Conservation (phyloP, 2,888 invertebrate species). For the Trichacis sp. region DNA sequence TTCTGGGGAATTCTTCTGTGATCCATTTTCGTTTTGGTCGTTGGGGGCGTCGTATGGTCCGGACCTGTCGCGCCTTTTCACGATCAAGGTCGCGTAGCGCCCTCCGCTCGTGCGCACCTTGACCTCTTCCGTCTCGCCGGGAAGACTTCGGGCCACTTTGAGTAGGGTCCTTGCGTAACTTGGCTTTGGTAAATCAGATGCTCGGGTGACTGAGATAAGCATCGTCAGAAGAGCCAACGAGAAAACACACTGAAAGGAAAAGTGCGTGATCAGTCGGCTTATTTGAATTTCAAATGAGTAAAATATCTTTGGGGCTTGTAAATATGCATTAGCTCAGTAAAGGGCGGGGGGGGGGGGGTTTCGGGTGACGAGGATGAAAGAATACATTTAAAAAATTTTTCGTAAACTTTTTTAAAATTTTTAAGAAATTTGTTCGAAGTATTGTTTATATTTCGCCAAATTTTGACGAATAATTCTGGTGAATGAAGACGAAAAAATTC, state of each 20-base stretch:
- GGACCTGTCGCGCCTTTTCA: constrained; percentile 75
- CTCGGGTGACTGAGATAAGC: constrained; percentile 10
- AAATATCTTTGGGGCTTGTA: too few species aligned
- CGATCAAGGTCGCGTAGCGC: constrained; percentile 81
- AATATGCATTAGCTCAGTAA: too few species aligned
- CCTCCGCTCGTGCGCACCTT: constrained; percentile 83
- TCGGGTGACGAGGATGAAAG: too few species aligned
- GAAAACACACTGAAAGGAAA: not conserved
- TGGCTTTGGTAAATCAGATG: constrained; percentile 66
- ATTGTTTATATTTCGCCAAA: too few species aligned
- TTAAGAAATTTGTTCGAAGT: too few species aligned
- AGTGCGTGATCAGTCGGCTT: not conserved
- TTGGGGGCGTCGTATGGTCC: constrained; percentile 12
- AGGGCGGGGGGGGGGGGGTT: too few species aligned
- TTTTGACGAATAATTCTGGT: too few species aligned
- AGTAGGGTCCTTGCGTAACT: constrained; percentile 80
- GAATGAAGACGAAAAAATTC: too few species aligned
- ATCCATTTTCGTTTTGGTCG: constrained; percentile 2
- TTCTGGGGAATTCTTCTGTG: not conserved
- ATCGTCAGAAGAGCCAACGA: constrained; percentile 2
- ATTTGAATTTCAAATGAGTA: not conserved
- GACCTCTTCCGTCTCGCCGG: constrained; percentile 81
- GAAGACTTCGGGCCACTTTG: constrained; percentile 82
- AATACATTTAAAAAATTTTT: too few species aligned
- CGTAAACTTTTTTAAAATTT: too few species aligned